Conservation (phyloP, 2,113 vertebrate genomes). For the Macquaria ambigua region DNA sequence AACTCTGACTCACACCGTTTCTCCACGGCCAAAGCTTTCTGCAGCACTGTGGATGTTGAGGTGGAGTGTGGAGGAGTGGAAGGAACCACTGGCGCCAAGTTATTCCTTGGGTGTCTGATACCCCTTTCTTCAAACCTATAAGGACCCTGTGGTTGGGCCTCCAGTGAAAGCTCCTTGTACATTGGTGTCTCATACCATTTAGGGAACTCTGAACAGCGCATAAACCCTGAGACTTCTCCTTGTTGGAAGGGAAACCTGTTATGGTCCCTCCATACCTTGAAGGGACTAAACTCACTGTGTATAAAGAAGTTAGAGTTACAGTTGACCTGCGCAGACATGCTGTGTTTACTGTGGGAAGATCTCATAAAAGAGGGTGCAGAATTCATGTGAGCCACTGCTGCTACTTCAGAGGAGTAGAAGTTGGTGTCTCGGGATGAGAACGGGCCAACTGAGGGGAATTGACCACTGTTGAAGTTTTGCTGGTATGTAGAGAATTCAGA, state of each 20-base stretch:
- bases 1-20: slow-evolving; percentile 83
- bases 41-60: slow-evolving; percentile 70
- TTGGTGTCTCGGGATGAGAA: slow-evolving; percentile 65
- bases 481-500: slow-evolving; percentile 85
- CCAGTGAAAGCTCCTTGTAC: slow-evolving; percentile 78
- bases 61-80: slow-evolving; percentile 44
- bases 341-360: slow-evolving; percentile 79
- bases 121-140: slow-evolving; percentile 67
- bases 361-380: slow-evolving; percentile 81
- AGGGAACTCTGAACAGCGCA: slow-evolving; percentile 77
- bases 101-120: slow-evolving; percentile 59
- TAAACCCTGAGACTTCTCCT: slow-evolving; percentile 71
- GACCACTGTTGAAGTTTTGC: slow-evolving; percentile 70
- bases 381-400: slow-evolving; percentile 73
- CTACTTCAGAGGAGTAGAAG: slow-evolving; percentile 74
- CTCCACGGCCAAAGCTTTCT: slow-evolving; percentile 76
- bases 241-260: slow-evolving; percentile 86
- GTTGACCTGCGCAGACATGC: slow-evolving; percentile 82
- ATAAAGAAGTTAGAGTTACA: slow-evolving; percentile 89
- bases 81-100: slow-evolving; percentile 51
- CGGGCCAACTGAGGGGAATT: slow-evolving; percentile 64
- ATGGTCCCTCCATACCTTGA: slow-evolving; percentile 92
- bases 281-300: slow-evolving; percentile 97
- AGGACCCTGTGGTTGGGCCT: slow-evolving; percentile 62
- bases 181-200: slow-evolving; percentile 81